Evolutionary conservation across 2,797 vertebrate species (phyloP).

Genomic region (Aeoliscus strigatus): DNA sequence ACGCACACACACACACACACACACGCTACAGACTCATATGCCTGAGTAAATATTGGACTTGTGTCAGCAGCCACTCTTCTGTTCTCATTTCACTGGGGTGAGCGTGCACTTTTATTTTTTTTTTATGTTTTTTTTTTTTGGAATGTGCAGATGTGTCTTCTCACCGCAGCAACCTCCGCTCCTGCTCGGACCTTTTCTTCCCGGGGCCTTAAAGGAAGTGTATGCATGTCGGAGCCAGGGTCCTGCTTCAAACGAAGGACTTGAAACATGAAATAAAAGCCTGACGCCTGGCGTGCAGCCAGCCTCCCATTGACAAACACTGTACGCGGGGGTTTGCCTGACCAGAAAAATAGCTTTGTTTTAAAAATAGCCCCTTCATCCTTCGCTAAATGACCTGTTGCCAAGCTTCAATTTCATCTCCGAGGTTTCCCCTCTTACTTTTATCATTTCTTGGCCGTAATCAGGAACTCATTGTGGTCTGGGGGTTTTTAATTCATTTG

Average conservation of each 20-base stretch:
- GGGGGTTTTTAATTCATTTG: too few relatives aligned
- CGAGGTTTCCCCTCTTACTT: conserved; percentile 23
- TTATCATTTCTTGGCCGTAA: background rate
- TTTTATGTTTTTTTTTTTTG: conserved; percentile 28
- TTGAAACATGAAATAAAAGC: conserved; percentile 55
- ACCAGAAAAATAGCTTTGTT: conserved; percentile 30
- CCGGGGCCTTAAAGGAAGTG: conserved; percentile 24
- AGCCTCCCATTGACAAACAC: conserved; percentile 38
- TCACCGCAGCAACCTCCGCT: conserved; percentile 5
- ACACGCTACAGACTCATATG: conserved; percentile 44
- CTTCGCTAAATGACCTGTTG: too few relatives aligned
- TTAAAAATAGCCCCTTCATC: too few relatives aligned
- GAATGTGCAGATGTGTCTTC: conserved; percentile 2
- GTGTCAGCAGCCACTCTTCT: conserved; percentile 51
- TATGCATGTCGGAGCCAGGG: conserved; percentile 55
- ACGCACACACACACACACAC: conserved; percentile 32
- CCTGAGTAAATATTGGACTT: conserved; percentile 71
- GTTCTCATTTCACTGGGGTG: conserved; percentile 36
- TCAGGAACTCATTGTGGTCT: conserved; percentile 1
- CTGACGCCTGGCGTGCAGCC: conserved; percentile 40
- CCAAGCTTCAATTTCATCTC: too few relatives aligned
- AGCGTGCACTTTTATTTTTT: conserved; percentile 27
- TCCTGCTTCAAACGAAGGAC: conserved; percentile 40
- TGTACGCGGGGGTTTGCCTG: conserved; percentile 15
- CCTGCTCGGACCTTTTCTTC: background rate